Evolutionary conservation across 2,888 invertebrate genomes (phyloP).

Genomic region (Sarcophaga variegata): DNA sequence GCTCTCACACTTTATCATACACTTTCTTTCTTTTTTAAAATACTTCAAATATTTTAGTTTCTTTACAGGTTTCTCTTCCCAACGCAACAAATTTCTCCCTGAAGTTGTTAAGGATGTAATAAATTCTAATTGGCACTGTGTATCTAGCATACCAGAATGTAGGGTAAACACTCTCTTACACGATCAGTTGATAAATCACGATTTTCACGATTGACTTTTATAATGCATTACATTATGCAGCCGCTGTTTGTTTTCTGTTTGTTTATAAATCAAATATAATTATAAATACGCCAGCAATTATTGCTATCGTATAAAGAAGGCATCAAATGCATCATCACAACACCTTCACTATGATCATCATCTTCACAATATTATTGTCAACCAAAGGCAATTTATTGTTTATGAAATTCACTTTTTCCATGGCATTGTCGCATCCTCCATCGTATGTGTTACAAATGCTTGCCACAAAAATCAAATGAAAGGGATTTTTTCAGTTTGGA

Average conservation of each 20-base stretch:
- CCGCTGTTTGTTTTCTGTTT: slow-evolving; percentile 31
- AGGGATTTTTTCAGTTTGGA: neutral
- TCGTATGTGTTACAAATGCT: neutral
- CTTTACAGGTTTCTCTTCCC: too few species aligned
- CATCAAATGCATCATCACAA: slow-evolving; percentile 22
- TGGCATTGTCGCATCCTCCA: slow-evolving; percentile 20
- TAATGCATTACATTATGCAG: slow-evolving; percentile 49
- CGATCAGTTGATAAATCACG: slow-evolving; percentile 57
- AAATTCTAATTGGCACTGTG: neutral
- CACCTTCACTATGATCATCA: neutral
- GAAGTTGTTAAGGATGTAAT: too few species aligned
- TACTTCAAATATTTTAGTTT: too few species aligned
- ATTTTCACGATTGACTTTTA: slow-evolving; percentile 59
- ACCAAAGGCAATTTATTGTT: slow-evolving; percentile 34
- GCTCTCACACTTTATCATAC: too few species aligned
- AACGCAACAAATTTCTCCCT: too few species aligned
- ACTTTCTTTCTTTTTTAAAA: too few species aligned
- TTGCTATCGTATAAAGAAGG: slow-evolving; percentile 32
- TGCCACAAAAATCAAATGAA: neutral
- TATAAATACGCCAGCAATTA: slow-evolving; percentile 57
- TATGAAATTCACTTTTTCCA: neutral
- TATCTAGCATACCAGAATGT: neutral
- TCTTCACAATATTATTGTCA: slow-evolving; percentile 20
- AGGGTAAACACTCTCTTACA: slow-evolving; percentile 22
- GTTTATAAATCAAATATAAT: slow-evolving; percentile 66